Evolutionary conservation across 2,113 vertebrate species (phyloP).

Genomic region (Pyxicephalus adspersus): DNA sequence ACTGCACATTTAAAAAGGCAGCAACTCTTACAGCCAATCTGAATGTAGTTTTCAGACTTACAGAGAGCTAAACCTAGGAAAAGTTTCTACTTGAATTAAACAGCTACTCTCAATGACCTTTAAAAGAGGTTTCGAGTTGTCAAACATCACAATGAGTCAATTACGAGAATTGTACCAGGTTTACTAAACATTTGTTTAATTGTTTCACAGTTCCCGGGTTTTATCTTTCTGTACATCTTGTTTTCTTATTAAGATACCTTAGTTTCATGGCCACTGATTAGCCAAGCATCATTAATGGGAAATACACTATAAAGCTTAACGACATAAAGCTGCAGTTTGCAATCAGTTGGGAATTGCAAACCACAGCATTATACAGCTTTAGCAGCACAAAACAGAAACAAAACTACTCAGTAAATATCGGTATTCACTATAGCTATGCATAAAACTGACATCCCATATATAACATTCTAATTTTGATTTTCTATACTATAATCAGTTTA

Average conservation of each 20-base stretch:
- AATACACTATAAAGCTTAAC: conserved; percentile 36
- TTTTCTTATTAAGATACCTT: conserved; percentile 13
- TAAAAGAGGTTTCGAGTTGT: too few relatives aligned
- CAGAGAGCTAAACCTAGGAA: too few relatives aligned
- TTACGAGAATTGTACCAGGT: background rate
- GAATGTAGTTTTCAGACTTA: too few relatives aligned
- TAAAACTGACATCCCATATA: too few relatives aligned
- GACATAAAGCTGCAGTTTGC: background rate
- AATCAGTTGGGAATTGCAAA: background rate
- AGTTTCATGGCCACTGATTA: conserved; percentile 17
- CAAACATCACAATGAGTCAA: background rate
- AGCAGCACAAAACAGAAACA: background rate
- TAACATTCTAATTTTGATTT: too few relatives aligned
- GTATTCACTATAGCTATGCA: background rate
- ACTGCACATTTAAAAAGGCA: too few relatives aligned
- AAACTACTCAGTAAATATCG: background rate
- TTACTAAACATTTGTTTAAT: conserved; percentile 13
- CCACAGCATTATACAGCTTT: background rate
- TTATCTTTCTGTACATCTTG: conserved; percentile 8
- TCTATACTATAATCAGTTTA: too few relatives aligned
- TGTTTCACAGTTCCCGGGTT: conserved; percentile 5
- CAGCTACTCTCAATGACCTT: too few relatives aligned
- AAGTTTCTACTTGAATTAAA: too few relatives aligned
- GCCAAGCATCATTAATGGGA: conserved; percentile 35
- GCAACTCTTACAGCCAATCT: too few relatives aligned